Evolutionary conservation across 2,888 invertebrate species (phyloP).

Genomic region (Gymnoscelis rufifasciata): DNA sequence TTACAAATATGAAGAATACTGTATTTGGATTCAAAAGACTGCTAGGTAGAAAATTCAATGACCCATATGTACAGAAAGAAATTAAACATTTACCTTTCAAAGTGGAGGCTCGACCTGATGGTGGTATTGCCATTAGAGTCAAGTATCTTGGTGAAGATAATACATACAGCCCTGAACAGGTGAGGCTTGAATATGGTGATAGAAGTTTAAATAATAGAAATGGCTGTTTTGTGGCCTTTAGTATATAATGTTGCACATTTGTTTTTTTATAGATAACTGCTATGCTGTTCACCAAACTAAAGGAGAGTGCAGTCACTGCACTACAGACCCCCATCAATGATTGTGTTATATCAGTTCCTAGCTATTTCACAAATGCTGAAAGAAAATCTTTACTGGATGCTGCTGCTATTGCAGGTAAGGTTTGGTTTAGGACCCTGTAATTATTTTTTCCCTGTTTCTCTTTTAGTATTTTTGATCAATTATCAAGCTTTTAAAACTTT

Average conservation of each 20-base stretch:
- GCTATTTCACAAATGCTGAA: constrained; percentile 96
- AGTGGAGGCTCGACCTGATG: constrained; percentile 86
- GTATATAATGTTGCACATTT: too few relatives aligned
- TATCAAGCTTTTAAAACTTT: too few relatives aligned
- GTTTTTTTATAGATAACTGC: constrained; percentile 85
- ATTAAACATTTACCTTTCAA: constrained; percentile 87
- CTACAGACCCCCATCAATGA: constrained; percentile 95
- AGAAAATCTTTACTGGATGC: constrained; percentile 94
- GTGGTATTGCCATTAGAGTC: constrained; percentile 92
- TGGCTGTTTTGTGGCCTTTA: too few relatives aligned
- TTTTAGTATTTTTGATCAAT: too few relatives aligned
- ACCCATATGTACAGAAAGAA: constrained; percentile 93
- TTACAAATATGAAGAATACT: constrained; percentile 98
- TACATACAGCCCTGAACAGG: constrained; percentile 93
- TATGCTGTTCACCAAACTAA: constrained; percentile 97
- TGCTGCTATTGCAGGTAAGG: constrained; percentile 90
- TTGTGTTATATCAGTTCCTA: constrained; percentile 96
- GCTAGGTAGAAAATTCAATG: constrained; percentile 92
- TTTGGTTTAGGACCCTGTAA: too few relatives aligned
- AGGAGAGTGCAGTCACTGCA: constrained; percentile 91
- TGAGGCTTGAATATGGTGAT: constrained; percentile 34
- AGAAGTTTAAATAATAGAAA: too few relatives aligned
- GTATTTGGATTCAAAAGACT: constrained; percentile 95
- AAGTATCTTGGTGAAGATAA: constrained; percentile 92
- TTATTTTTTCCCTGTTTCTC: too few relatives aligned